Percentiles rank a stretch among this genome's conserved stretches.
phyloP scores from a whole-genome alignment of 2,797 vertebrate species.

The Spinibarbus caldwelli region DNA sequence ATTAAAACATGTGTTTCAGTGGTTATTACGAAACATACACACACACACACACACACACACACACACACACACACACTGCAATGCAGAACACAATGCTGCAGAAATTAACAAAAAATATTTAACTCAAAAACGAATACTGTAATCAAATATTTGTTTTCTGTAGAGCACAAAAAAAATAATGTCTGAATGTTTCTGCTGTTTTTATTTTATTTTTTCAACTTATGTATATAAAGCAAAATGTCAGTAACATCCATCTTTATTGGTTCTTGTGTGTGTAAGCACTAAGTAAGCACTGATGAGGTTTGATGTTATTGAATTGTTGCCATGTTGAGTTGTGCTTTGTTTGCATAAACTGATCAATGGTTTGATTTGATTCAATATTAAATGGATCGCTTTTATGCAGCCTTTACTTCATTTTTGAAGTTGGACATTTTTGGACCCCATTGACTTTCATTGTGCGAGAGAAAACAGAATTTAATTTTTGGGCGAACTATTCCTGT shows the following conservation, averaged over 20 bases:
- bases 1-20: neutral
- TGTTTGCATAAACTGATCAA: neutral
- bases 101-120: neutral
- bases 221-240: neutral
- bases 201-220: neutral
- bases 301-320: neutral
- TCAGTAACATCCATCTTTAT: neutral
- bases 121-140: neutral
- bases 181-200: neutral
- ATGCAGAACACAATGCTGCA: neutral
- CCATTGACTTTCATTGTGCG: neutral
- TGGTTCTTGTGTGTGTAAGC: neutral
- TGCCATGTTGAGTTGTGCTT: neutral
- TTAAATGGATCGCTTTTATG: neutral
- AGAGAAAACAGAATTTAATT: neutral
- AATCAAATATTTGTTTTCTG: neutral
- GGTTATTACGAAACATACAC: neutral
- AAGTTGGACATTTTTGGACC: neutral
- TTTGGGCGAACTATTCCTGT: no score
- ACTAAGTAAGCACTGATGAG: neutral
- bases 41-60: neutral
- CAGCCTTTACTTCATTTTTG: neutral
- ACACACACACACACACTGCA: no score
- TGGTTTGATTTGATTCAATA: neutral
- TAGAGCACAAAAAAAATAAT: neutral